Percentiles rank a stretch among this genome's conserved stretches.
Conservation (phyloP, 2,113 vertebrate species). For the Ammodytes dubius region DNA sequence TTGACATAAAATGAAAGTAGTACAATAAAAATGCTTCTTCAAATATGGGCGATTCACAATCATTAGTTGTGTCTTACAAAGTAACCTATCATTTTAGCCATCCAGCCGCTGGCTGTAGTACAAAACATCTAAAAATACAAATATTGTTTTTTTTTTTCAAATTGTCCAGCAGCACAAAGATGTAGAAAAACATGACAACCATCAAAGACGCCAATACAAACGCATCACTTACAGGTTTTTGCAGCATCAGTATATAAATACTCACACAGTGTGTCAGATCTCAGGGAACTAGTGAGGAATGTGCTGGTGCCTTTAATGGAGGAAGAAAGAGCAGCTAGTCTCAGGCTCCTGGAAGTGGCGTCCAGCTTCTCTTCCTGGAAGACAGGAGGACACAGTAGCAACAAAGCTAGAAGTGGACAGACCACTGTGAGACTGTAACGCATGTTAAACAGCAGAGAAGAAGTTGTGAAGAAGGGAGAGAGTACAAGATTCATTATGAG, state of each 20-base stretch:
- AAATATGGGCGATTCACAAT: not conserved
- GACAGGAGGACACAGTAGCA: slow-evolving; percentile 27
- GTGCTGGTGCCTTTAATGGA: slow-evolving; percentile 77
- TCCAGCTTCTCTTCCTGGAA: slow-evolving; percentile 87
- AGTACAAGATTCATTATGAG: not conserved
- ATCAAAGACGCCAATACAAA: not conserved
- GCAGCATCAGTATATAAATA: slow-evolving; percentile 47
- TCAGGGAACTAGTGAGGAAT: slow-evolving; percentile 83
- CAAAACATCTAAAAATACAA: slow-evolving; percentile 3
- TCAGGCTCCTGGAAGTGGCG: slow-evolving; percentile 77
- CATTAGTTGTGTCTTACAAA: not conserved
- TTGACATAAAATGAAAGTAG: not conserved
- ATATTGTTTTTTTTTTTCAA: not conserved
- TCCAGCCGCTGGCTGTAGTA: no score
- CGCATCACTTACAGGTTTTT: slow-evolving; percentile 4
- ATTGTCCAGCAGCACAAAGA: not conserved
- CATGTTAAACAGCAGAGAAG: not conserved
- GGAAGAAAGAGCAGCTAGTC: slow-evolving; percentile 80
- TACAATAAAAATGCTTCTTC: no score
- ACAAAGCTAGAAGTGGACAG: not conserved
- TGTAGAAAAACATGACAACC: slow-evolving; percentile 9
- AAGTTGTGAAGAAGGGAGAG: not conserved
- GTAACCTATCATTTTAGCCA: not conserved
- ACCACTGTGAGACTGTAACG: not conserved
- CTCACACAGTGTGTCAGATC: slow-evolving; percentile 87